These are phyloP conservation scores for Aspidiotus rigidus DNA, from an alignment of 2,888 invertebrate species.

Conservation along the genomic window DNA sequence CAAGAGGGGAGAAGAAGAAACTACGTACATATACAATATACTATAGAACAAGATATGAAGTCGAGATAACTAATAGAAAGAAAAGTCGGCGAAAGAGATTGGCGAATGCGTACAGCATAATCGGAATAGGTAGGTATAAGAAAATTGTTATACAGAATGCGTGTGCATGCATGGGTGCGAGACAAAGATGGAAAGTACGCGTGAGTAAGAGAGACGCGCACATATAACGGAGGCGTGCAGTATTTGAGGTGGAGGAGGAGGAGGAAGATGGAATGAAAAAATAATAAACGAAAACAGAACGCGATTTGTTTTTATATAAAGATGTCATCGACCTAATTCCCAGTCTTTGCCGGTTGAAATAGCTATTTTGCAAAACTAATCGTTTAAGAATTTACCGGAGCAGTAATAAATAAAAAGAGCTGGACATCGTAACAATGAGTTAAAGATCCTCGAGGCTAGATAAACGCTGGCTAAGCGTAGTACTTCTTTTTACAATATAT, in stretches of 20 bases:
- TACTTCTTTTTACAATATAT: conserved; percentile 30
- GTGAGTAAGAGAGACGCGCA: conserved; percentile 3
- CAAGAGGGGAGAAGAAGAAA: conserved; percentile 3
- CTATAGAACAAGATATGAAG: conserved; percentile 16
- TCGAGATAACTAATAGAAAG: conserved; percentile 10
- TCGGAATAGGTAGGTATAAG: background rate
- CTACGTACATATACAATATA: conserved; percentile 4
- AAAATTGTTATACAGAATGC: no score
- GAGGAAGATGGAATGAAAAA: background rate
- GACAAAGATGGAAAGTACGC: background rate
- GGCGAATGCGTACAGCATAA: conserved; percentile 14
- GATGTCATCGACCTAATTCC: conserved; percentile 33
- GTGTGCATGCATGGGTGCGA: no score
- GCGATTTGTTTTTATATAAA: conserved; percentile 28
- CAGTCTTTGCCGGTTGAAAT: conserved; percentile 26
- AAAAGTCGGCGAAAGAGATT: conserved; percentile 12
- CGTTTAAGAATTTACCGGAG: conserved; percentile 22
- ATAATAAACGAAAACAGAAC: background rate
- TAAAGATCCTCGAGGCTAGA: conserved; percentile 31
- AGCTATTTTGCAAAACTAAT: conserved; percentile 33
- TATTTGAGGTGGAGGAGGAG: background rate
- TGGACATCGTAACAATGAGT: conserved; percentile 33
- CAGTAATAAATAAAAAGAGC: conserved; percentile 31
- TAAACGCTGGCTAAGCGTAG: conserved; percentile 32
- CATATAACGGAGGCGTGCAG: conserved; percentile 8